Base-by-base conservation (phyloP, 2,113 vertebrate genomes). In the Girardinichthys multiradiatus region DNA sequence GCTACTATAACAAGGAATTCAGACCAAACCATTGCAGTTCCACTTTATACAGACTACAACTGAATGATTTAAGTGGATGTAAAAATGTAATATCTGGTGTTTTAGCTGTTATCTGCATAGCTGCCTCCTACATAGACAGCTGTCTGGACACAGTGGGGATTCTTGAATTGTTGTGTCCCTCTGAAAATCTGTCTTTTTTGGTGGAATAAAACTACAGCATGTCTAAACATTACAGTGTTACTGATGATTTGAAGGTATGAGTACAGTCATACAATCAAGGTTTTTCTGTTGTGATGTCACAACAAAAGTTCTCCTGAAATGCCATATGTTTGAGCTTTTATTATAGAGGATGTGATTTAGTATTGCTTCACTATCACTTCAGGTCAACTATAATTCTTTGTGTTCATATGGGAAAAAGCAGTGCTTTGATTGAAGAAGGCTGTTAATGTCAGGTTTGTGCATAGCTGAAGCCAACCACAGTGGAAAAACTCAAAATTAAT, bases 401-500 rank as follows among this genome's bases (percentile, higher is more conserved):
- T 68, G 29, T 24, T 57, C 7, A 31, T 35, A 27, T 59, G 33
- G 27, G 12, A 42, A 35, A 70, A 35, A 21, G n/a, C 58, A 68
- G 13, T 19, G 30, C 57, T n/a, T 42, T 2, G 12, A 61, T 19
- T 14, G 57, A 70, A 28, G 33, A n/a, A 35, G 48, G 15, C 31
- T 21, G 33, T n/a, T 57, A 30, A 42, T 19, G 15, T 33, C 24
- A 63, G 61, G n/a, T 4, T 24, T 60, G 21, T 45, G 68, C 2
- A 62, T 39, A 48, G 61, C 8, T 26, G 3, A 26, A 31, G 26
- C 39, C 8, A 31, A 61, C 37, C 28, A 62, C 37, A 48, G 33
- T 48, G 69, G 39, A 62, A 71, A 71, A 42, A 58, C 14, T 57
- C n/a, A 12, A 28, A 59, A 60, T 29, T 11, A 21, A 39, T 37